Evolutionary conservation across 2,797 vertebrate genomes (phyloP).

Genomic region (Schizothorax lantsangensis): DNA sequence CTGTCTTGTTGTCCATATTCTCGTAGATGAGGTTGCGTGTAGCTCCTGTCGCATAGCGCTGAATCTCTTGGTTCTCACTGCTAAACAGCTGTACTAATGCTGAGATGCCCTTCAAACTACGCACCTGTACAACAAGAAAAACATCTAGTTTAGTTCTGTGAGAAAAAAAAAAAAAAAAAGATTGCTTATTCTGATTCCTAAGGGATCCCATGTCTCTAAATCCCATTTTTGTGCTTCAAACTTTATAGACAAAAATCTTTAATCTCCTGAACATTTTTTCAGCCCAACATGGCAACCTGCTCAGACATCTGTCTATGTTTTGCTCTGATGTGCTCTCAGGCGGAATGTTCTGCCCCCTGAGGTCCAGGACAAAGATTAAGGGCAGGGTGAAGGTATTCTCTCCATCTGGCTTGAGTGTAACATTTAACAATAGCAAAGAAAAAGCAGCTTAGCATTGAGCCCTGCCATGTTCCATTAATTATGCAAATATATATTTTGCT

Average conservation of each 20-base stretch:
- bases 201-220: not conserved
- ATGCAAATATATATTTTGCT: not conserved
- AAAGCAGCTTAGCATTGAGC: slow-evolving; percentile 9
- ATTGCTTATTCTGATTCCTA: not conserved
- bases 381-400: slow-evolving; percentile 37
- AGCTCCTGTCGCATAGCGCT: slow-evolving; percentile 91
- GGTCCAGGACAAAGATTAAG: slow-evolving; percentile 45
- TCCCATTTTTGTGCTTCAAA: not conserved
- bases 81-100: slow-evolving; percentile 91
- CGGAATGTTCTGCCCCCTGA: slow-evolving; percentile 48
- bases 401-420: slow-evolving; percentile 26
- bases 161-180: not conserved
- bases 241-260: not conserved
- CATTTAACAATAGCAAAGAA: slow-evolving; percentile 36
- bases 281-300: slow-evolving; percentile 43
- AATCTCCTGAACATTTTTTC: not conserved
- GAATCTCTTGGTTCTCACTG: slow-evolving; percentile 90
- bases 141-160: not conserved
- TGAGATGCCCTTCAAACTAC: slow-evolving; percentile 85
- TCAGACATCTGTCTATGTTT: slow-evolving; percentile 45
- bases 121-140: slow-evolving; percentile 77
- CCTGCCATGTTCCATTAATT: not conserved
- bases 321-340: slow-evolving; percentile 45
- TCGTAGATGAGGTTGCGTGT: slow-evolving; percentile 96
- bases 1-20: slow-evolving; percentile 89